Percentiles rank a stretch among this genome's conserved stretches.
phyloP scores from a whole-genome alignment of 2,113 vertebrate species.

The Sarotherodon lohbergeri region DNA sequence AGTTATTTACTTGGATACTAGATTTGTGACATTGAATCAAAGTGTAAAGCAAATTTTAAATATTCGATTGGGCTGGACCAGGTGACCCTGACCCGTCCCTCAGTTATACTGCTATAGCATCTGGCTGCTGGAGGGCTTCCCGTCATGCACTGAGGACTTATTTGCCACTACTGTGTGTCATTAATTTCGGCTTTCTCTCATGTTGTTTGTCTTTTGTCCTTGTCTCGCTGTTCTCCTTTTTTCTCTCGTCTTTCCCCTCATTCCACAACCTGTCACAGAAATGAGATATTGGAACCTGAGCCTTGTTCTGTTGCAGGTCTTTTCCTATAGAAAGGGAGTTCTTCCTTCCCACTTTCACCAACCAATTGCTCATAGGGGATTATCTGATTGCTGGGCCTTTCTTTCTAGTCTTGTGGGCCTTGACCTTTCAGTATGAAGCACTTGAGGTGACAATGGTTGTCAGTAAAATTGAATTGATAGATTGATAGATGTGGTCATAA shows the following conservation, averaged over 20 bases:
- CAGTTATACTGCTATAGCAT: background rate
- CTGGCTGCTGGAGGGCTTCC: background rate
- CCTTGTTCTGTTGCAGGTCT: background rate
- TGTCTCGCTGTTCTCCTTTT: background rate
- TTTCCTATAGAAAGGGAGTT: background rate
- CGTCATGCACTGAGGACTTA: background rate
- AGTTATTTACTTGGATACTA: background rate
- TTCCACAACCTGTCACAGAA: accelerated
- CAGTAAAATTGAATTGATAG: background rate
- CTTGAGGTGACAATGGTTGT: background rate
- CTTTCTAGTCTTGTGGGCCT: background rate
- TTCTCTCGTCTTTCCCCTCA: background rate
- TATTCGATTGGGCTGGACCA: background rate
- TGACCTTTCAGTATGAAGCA: background rate
- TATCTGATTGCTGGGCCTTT: background rate
- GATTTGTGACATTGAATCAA: background rate
- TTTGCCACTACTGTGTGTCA: background rate
- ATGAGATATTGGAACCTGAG: accelerated
- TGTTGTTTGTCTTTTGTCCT: background rate
- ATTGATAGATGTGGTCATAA: background rate
- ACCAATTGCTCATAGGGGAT: background rate
- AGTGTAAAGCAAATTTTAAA: background rate
- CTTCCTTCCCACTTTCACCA: background rate
- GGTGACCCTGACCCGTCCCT: accelerated
- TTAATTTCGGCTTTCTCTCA: background rate